Percentiles rank a stretch among this genome's conserved stretches.
Evolutionary conservation across 2,888 invertebrate genomes (phyloP).

Genomic region (Phortica okadai): DNA sequence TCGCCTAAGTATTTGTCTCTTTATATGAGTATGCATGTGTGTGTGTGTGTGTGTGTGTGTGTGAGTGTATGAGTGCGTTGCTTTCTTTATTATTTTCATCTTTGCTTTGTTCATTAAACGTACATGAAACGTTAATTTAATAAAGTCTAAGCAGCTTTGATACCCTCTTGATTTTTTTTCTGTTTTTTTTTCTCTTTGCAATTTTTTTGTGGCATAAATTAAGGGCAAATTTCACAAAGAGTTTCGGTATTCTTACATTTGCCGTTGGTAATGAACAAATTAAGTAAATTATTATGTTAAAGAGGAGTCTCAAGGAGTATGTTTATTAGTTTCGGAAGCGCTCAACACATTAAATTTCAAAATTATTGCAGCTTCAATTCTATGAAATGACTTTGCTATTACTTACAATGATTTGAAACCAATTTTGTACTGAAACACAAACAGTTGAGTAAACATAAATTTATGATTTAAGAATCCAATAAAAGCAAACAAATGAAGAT

Average conservation of each 20-base stretch:
- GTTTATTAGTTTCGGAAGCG: too few species aligned
- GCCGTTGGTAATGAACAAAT: conserved; percentile 11
- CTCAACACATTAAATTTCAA: too few species aligned
- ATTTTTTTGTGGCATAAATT: neutral
- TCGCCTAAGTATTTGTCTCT: neutral
- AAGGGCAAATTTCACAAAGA: neutral
- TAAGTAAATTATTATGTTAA: neutral
- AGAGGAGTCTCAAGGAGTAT: too few species aligned
- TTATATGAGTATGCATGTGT: neutral
- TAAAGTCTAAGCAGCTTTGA: conserved; percentile 60
- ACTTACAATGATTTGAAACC: too few species aligned
- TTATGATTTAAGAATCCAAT: too few species aligned
- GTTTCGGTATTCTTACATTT: neutral
- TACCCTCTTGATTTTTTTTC: neutral
- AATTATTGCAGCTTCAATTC: too few species aligned
- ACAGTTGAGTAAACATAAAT: too few species aligned
- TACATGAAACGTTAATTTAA: conserved; percentile 71
- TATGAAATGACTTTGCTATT: too few species aligned
- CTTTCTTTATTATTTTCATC: conserved; percentile 69
- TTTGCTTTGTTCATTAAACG: conserved; percentile 69
- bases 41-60: conserved; percentile 48
- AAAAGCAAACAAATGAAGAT: too few species aligned
- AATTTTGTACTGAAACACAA: too few species aligned
- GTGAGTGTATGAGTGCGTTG: conserved; percentile 49
- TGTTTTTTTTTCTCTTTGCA: neutral